These are phyloP conservation scores for Hirudinaria manillensis DNA, from an alignment of 2,888 invertebrate species.

Conservation along the genomic window DNA sequence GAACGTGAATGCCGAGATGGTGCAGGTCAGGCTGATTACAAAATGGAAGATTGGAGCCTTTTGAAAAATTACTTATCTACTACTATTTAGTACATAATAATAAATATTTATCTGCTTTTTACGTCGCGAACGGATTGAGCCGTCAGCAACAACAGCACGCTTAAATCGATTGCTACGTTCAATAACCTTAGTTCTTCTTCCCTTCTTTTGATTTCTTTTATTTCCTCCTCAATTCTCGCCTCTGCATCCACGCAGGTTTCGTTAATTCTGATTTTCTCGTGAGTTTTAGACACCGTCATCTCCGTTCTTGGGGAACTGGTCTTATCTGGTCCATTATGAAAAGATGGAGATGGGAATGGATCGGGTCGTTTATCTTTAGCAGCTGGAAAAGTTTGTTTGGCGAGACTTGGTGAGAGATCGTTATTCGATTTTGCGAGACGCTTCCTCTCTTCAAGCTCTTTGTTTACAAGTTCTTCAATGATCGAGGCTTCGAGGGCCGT, in stretches of 20 bases:
- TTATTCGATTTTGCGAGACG: neutral
- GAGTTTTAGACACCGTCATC: neutral
- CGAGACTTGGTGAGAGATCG: neutral
- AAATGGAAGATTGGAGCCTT: no score
- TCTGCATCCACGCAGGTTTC: constrained; percentile 7
- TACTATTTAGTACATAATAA: no score
- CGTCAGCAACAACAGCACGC: no score
- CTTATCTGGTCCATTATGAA: neutral
- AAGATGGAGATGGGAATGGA: neutral
- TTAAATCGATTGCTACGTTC: no score
- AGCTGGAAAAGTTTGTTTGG: neutral
- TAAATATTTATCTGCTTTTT: no score
- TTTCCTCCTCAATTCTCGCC: constrained; percentile 31
- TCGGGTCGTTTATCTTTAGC: neutral
- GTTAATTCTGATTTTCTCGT: constrained; percentile 10
- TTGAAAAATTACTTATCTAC: no score
- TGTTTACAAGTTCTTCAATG: neutral
- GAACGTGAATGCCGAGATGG: no score
- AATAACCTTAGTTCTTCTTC: constrained; percentile 30
- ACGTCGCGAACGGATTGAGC: no score
- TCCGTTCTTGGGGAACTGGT: neutral
- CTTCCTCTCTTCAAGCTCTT: neutral
- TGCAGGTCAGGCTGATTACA: no score
- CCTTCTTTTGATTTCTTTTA: constrained; percentile 23
- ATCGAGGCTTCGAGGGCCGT: constrained; percentile 45